Percentiles rank a stretch among this genome's conserved stretches.
Evolutionary conservation across 2,888 invertebrate genomes (phyloP).

Genomic region (Amaurobius ferox): DNA sequence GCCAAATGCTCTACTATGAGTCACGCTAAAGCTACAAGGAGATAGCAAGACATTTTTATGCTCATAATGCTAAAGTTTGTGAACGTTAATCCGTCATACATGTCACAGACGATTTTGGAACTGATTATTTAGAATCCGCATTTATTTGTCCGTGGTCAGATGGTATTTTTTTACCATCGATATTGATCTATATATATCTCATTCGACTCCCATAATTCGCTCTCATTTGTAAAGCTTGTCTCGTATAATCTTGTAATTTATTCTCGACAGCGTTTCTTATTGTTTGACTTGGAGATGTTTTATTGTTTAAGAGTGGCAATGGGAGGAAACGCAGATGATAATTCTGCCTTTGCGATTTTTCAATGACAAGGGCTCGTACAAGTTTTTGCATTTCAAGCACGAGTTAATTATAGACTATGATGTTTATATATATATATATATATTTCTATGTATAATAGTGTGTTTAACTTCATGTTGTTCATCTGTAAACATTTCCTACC

Average conservation of each 20-base stretch:
- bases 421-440: too few relatives aligned
- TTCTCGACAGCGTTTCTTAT: not conserved
- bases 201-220: not conserved
- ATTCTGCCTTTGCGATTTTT: too few relatives aligned
- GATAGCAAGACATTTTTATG: not conserved
- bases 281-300: too few relatives aligned
- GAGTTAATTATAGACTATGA: too few relatives aligned
- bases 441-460: too few relatives aligned
- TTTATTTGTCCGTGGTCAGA: not conserved
- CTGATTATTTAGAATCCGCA: not conserved
- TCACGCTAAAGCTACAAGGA: not conserved
- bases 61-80: not conserved
- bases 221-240: not conserved
- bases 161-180: not conserved
- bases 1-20: not conserved
- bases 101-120: not conserved
- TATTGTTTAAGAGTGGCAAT: too few relatives aligned
- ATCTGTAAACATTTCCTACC: too few relatives aligned
- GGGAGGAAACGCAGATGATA: too few relatives aligned
- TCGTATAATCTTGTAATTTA: not conserved
- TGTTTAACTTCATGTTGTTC: too few relatives aligned
- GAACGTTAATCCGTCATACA: not conserved
- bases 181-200: not conserved
- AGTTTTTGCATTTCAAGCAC: too few relatives aligned
- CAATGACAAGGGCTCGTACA: too few relatives aligned